Base-by-base conservation (phyloP, 2,888 invertebrate species). In the Macaria notata region DNA sequence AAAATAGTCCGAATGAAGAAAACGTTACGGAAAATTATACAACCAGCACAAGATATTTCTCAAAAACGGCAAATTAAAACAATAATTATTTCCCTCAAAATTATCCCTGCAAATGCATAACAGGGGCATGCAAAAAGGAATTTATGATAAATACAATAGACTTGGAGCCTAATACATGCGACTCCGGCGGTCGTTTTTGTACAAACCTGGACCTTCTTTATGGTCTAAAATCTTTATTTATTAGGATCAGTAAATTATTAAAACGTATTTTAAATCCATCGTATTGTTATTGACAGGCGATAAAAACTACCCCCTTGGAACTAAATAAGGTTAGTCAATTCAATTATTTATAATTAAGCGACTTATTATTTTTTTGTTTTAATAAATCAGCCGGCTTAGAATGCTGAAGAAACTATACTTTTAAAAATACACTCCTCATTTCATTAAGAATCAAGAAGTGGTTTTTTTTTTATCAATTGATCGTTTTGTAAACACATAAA, bases 191-290 rank as follows among this genome's bases (percentile, higher is more conserved):
- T 87, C 88, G 79, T 91, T 91, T 91, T 91, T 89, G 76, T 78
- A 76, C 69, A 70, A 70, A 67, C 57, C 42, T 46, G 59, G 73
- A 73, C 73, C 69, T 74, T 78, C 77, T 78, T 77, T 81, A 84
- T 78, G 76, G 78, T 74, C 83, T 84, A 75, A 88, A 89, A 90
- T 89, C 90, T 89, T 91, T 91, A 90, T 91, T 89, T 91, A 91
- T 90, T 89, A 89, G 89, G 83, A 84, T 81, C 84, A 76, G 82
- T 83, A 87, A 86, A 86, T 85, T 87, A 87, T 87, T 81, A 85
- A 82, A 79, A 74, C 71, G 76, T 83, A 82, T 85, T 86, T 87
- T 87, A 84, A 81, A 74, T 75, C 71, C 65, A 64, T 68, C 73
- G 80, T 83, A 84, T 83, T 83, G 78, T 81, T 78, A 80, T 77